Base-by-base conservation (phyloP, 2,888 invertebrate genomes). In the Rotaria macrura region DNA sequence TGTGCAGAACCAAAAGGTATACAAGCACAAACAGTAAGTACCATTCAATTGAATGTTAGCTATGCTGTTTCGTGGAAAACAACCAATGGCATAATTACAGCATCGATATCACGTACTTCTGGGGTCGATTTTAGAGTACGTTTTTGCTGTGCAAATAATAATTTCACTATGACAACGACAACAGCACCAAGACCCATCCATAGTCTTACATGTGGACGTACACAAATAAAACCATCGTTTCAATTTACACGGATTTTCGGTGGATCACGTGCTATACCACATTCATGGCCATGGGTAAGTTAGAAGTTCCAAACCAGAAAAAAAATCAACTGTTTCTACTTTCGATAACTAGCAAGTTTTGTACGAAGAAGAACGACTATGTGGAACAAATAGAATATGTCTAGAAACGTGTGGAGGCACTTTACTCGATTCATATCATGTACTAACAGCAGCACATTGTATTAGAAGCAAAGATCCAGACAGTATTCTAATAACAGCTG, bases 371-470 rank as follows among this genome's bases (percentile, higher is more conserved):
- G 12, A 25, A 25, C 40, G n/a, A 43, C n/a, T 4, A 43, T 79
- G 79, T 43, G 79, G 43, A 23, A 40, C 25, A n/a, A 43, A 40
- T 25, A 40, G n/a, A 43, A n/a, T 43, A 25, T 79, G 79, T 43
- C 5, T 40, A 25, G 79, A 43, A 25, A 40, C 23, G 25, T 79
- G 79, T n/a, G 79, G 79, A 4, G 79, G 79, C n/a, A 79, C 79
- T 10, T n/a, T 79, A 40, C 38, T 79, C 43, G 79, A 79, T 79
- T 43, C 43, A 17, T n/a, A 43, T n/a, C 43, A 79, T 43, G 43
- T 79, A 43, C 79, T 79, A 14, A 79, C 79, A 43, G 79, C 79
- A n/a, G 79, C 79, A n/a, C 79, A 79, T 79, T 79, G 79, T 43
- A 43, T 79, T 43, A 40, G 43, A 14, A 14, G 43, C n/a, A 43